Evolutionary conservation across 2,797 vertebrate genomes (phyloP), one percentile per base, ranked within the genome.

Genomic region (Sebastes oblongus): DNA sequence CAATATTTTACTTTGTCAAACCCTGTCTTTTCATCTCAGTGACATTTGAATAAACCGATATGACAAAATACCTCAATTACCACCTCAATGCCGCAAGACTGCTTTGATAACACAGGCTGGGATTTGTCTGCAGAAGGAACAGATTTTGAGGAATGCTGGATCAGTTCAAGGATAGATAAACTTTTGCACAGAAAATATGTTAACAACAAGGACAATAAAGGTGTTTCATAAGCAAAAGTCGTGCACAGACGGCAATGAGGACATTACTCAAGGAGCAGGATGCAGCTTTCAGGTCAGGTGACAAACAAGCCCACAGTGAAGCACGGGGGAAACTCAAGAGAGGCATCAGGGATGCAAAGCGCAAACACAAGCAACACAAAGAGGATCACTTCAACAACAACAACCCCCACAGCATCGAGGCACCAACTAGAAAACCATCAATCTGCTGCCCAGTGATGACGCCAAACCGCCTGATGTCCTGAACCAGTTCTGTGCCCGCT

Each of bases 11-110:
- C 30, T 79, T 77, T 22, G 8, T 61, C 46, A 62, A 74, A 77
- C 5, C 7, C n/a, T 30, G 50, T 27, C 61, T 59, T 72, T 72
- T 79, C 34, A 78, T 77, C 71, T 74, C n/a, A 16, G 13, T 56
- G 27, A 58, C 70, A 86, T 82, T 80, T 13, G 59, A 74, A 69
- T 68, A 22, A 79, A 56, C 74, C 59, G 69, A 80, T 62, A 42
- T 66, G 18, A 52, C n/a, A 61, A 29, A 61, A n/a, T 8, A 46
- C 62, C 36, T 27, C 36, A 66, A 27, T 46, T 11, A 66, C 24
- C 64, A 27, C 36, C 64, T 46, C 9, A 27, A 27, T 46, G 39
- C 34, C 2, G 62, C 39, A 6, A 42, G 24, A 20, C 64, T 46
- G 22, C 39, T 66, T 66, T 46, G 64, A 27, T 46, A 46, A 27